Base-by-base conservation (phyloP, 2,797 vertebrate genomes). In the Muraenolepis orangiensis region DNA sequence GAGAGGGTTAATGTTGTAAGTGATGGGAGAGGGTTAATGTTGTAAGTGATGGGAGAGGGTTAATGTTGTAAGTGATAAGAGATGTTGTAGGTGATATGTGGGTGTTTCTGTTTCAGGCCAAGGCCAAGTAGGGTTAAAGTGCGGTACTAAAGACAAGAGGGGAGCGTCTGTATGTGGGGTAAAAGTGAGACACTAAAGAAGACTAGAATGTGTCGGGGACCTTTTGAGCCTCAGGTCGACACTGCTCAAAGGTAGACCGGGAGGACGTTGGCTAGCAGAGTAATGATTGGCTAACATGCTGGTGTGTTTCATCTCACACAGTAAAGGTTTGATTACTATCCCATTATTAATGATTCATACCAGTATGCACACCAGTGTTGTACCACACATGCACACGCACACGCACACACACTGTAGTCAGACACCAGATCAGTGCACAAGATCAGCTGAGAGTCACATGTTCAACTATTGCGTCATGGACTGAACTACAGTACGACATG, bases 231-330 rank as follows among this genome's bases (percentile, higher is more conserved):
- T 66, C 29, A 18, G 2, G 32, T 61, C 31, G 42, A 20, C 38
- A 23, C 64, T 81, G 91, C 81, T 76, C 89, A 93, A 91, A 92
- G 91, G 91, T 90, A 51, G 83, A 81, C 70, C 28, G 23, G 1
- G 69, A 68, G 78, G 79, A 78, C 28, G 64, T 79, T 26, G 70
- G 42, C 68, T 73, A 74, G 46, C 57, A 23, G 66, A 23, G 74
- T 66, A 72, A 72, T 80, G 78, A 90, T 87, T 86, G 83, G 81
- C 40, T 70, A 0, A 67, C 23, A 36, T 69, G 67, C 28, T 5
- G 66, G 28, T 31, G 29, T 1, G 66, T 10, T 29, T 64, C 26
- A 26, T 23, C 23, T 26, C 7, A 26, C 6, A 1, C 57, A 64
- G 6, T 26, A n/a, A 1, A 64, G 10, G 23, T 64, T 64, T 64